Base-by-base conservation (phyloP, 1,140 invertebrate species). In the Drosophila lini region DNA sequence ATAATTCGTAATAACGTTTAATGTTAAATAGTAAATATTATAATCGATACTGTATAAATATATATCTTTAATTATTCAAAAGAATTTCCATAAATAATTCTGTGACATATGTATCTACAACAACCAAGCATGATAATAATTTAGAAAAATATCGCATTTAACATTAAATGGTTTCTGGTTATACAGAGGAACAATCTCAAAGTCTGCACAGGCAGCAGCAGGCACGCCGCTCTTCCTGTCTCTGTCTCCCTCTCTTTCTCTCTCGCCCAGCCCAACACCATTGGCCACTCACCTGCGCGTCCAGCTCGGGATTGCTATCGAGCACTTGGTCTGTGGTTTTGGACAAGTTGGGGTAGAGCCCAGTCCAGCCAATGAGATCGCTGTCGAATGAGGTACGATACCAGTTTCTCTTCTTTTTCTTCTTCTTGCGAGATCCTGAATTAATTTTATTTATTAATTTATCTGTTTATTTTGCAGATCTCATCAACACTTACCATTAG, bases 271-370 rank as follows among this genome's bases (percentile, higher is more conserved):
- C 19, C 34, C 16, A 50, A 32, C 19, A 34, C 34, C 59, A 16
- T 10, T 16, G 22, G 8, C 6, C 16, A 77, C 80, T 80, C 64
- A 88, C 83, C 76, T 59, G 47, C 3, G 45, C 16, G 0, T 88
- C 83, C n/a, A 28, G 2, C 19, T 74, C 61, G 5, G 71, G 82
- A 44, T 47, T 70, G 13, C 19, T 67, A 5, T 81, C 77, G 5
- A 77, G 16, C 8, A 47, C 64, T 19, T 0, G 7, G 5, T 22
- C 13, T 15, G 69, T 16, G 3, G 58, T 10, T 32, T 2, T 50
- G 2, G 68, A 34, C 2, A 89, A 42, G 41, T 78, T 74, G 0
- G 83, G 83, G 45, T 61, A 80, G 0, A 1, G 8, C 1, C 63
- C 80, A 9, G 19, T 63, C 42, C 53, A 88, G 6, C 83, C 83